These are phyloP conservation scores for Orthonyx spaldingii DNA, from an alignment of 2,113 vertebrate species.

Conservation along the genomic window DNA sequence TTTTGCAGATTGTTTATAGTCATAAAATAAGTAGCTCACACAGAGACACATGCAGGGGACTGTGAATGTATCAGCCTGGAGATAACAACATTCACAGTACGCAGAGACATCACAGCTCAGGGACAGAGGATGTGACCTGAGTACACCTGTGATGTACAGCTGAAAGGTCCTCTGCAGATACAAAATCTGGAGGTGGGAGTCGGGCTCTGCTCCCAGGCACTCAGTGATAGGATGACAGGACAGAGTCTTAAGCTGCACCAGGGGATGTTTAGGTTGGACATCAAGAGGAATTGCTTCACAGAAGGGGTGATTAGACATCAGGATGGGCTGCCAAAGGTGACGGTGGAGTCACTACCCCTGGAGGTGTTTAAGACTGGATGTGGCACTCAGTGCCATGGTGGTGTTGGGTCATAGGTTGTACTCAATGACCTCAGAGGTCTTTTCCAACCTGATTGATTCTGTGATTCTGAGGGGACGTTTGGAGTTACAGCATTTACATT, in stretches of 20 bases:
- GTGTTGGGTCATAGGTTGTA: neutral
- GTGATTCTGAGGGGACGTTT: neutral
- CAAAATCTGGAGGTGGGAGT: neutral
- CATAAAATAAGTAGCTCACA: neutral
- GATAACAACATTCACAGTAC: neutral
- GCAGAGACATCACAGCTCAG: neutral
- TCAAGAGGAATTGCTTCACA: neutral
- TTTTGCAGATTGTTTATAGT: neutral
- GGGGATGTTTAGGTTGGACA: neutral
- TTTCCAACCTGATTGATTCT: neutral
- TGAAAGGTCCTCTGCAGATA: neutral
- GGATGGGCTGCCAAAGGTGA: too few relatives aligned
- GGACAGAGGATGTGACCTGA: neutral
- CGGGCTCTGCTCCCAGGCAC: neutral
- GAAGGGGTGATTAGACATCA: neutral
- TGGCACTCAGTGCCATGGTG: neutral
- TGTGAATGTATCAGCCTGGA: neutral
- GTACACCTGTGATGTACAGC: neutral
- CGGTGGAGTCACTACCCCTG: neutral
- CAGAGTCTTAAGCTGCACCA: neutral
- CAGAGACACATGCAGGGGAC: neutral
- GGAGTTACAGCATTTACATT: neutral
- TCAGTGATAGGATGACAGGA: neutral
- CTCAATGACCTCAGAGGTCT: neutral
- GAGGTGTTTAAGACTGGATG: neutral